A percentile compares a stretch with the other conserved stretches of the same genome.
phyloP scores from a whole-genome alignment of 2,888 invertebrate species.

The Dusona sp. region DNA sequence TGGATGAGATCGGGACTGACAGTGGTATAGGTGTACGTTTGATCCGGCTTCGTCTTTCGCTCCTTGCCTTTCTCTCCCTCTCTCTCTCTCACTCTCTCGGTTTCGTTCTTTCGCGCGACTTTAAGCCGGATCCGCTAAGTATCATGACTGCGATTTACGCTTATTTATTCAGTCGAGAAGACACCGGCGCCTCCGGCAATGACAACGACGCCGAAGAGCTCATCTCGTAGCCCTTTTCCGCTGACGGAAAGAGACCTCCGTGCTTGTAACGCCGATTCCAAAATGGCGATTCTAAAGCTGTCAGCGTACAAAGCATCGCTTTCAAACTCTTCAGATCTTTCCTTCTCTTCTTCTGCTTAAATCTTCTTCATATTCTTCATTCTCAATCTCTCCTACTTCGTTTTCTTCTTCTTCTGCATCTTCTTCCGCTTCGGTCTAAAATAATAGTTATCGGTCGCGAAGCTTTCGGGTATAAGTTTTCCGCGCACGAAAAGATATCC shows the following conservation, averaged over 20 bases:
- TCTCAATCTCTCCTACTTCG: slow-evolving; percentile 31
- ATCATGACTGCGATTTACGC: slow-evolving; percentile 74
- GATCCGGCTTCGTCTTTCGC: slow-evolving; percentile 61
- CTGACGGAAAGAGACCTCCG: slow-evolving; percentile 43
- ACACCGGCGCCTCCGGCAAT: slow-evolving; percentile 74
- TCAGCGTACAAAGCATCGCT: slow-evolving; percentile 70
- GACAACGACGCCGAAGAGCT: slow-evolving; percentile 63
- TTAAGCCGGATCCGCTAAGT: slow-evolving; percentile 72
- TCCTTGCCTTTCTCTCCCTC: slow-evolving; percentile 4
- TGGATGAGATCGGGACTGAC: slow-evolving; percentile 23
- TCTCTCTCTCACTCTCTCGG: neutral
- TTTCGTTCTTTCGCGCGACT: slow-evolving; percentile 15
- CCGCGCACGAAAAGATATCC: slow-evolving; percentile 22
- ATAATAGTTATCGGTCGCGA: slow-evolving; percentile 30
- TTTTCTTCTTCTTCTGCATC: slow-evolving; percentile 21
- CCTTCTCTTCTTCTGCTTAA: slow-evolving; percentile 57
- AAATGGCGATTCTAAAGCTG: slow-evolving; percentile 74
- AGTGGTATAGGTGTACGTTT: slow-evolving; percentile 68
- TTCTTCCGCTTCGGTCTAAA: slow-evolving; percentile 27
- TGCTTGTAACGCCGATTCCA: slow-evolving; percentile 42
- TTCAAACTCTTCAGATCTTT: slow-evolving; percentile 62
- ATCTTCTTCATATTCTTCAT: slow-evolving; percentile 37
- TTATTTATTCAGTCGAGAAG: slow-evolving; percentile 74
- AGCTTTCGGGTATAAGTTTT: neutral
- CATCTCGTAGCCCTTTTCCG: slow-evolving; percentile 47